Evolutionary conservation across 2,797 vertebrate genomes (phyloP).

Genomic region (Macropodus opercularis): DNA sequence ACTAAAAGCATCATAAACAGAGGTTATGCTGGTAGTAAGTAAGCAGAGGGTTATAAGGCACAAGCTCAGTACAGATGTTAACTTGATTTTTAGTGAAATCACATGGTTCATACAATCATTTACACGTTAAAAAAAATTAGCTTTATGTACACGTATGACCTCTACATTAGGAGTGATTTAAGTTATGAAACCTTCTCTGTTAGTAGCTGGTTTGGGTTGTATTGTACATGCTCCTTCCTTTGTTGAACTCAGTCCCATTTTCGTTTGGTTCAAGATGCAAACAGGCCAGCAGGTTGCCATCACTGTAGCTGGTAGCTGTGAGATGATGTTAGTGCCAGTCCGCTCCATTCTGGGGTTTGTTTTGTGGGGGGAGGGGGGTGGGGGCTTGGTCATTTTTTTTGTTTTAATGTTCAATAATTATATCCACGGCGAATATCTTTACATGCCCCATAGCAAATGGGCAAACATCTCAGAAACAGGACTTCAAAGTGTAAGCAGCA

Average conservation of each 20-base stretch:
- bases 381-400: slow-evolving; percentile 60
- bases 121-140: slow-evolving; percentile 94
- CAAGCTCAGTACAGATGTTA: slow-evolving; percentile 91
- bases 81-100: slow-evolving; percentile 88
- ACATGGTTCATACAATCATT: slow-evolving; percentile 88
- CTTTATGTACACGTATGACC: slow-evolving; percentile 93
- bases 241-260: slow-evolving; percentile 75
- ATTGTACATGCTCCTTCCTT: slow-evolving; percentile 85
- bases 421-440: slow-evolving; percentile 94
- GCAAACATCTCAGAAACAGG: slow-evolving; percentile 98
- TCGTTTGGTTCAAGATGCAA: slow-evolving; percentile 87
- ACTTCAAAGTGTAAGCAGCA: slow-evolving; percentile 96
- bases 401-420: slow-evolving; percentile 87
- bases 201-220: slow-evolving; percentile 87
- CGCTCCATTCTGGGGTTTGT: slow-evolving; percentile 77
- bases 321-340: slow-evolving; percentile 94
- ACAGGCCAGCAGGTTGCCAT: slow-evolving; percentile 88
- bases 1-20: slow-evolving; percentile 74
- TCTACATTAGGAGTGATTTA: slow-evolving; percentile 80
- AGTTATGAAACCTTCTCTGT: slow-evolving; percentile 85
- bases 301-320: slow-evolving; percentile 85
- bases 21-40: slow-evolving; percentile 89
- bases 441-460: slow-evolving; percentile 91
- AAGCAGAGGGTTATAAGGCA: slow-evolving; percentile 93
- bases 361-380: too few species aligned